Evolutionary conservation across 1,140 invertebrate genomes (phyloP).

Genomic region (Paracyclopina nana): DNA sequence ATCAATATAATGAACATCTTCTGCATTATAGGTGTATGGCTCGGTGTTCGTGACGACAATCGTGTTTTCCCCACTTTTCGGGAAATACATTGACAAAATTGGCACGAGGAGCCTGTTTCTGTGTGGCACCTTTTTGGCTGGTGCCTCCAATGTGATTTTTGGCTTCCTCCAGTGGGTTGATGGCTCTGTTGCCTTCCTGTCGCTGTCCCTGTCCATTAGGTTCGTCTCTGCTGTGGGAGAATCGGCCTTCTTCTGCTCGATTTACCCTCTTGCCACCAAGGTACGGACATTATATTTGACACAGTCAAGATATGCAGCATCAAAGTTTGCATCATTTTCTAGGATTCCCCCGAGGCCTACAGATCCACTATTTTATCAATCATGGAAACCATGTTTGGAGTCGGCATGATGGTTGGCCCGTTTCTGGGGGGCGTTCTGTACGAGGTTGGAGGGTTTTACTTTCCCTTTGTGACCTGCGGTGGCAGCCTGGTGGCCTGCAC

Average conservation of each 20-base stretch:
- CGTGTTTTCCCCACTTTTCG: conserved; percentile 9
- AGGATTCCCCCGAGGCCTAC: conserved; percentile 73
- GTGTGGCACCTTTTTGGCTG: conserved; percentile 4
- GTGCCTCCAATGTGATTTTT: conserved; percentile 23
- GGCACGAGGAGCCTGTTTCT: conserved; percentile 6
- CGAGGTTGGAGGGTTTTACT: conserved; percentile 53
- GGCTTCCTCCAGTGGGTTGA: conserved; percentile 57
- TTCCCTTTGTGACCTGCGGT: conserved; percentile 50
- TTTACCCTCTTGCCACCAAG: conserved; percentile 18
- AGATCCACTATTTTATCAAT: conserved; percentile 71
- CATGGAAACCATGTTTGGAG: conserved; percentile 68
- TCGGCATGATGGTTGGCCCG: conserved; percentile 69
- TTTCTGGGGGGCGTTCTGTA: conserved; percentile 61
- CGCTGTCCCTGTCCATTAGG: conserved; percentile 59
- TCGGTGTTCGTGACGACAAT: conserved; percentile 8
- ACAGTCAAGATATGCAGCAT: no score
- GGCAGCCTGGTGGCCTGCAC: conserved; percentile 3
- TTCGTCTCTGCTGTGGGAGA: conserved; percentile 78
- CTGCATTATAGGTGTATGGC: conserved; percentile 1
- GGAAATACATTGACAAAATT: neutral
- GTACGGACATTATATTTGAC: no score
- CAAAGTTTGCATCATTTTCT: conserved; percentile 84
- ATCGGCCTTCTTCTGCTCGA: conserved; percentile 49
- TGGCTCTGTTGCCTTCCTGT: conserved; percentile 56
- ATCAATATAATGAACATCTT: no score